Base-by-base conservation (phyloP, 2,888 invertebrate species). In the Amaurobius ferox region DNA sequence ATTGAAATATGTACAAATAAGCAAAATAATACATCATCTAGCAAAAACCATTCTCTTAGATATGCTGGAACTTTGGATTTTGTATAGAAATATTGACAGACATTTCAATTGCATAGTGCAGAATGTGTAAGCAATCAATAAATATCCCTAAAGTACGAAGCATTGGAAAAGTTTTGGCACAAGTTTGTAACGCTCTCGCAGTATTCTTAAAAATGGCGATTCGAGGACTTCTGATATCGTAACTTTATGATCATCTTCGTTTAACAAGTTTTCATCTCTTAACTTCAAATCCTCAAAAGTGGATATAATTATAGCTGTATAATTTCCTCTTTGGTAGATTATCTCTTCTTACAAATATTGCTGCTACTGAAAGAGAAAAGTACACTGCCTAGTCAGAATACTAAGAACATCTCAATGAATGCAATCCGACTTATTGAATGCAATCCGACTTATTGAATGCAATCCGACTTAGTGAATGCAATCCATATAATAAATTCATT, bases 141-240 rank as follows among this genome's bases (percentile, higher is more conserved):
- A 23, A 23, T 55, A 55, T 1, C 23, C 23, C 55, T 55, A 55
- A 55, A 23, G 9, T 55, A 55, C 55, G 55, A 55, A 55, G 55
- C 55, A 23, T 55, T 23, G 55, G 23, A 55, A 55, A 3, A 55
- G 55, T 55, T 55, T 55, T 55, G 55, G 55, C 55, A 55, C 55
- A 23, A 55, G 19, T 23, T 55, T 55, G n/a, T 55, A 23, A 55
- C 9, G 9, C 35, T 35, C 9, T 35, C 9, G 35, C 35, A 9
- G 9, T 5, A 35, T 7, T 35, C 35, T 35, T 5, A 35, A 7
- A 7, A 7, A 35, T 9, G 9, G 6, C 6, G 5, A 5, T 35
- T 35, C 9, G 9, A 35, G 35, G 35, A 35, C 35, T 35, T 35
- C 9, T 35, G 9, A 35, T 35, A n/a, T 35, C 9, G 35, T 7